Base-by-base conservation (phyloP, 2,113 vertebrate genomes). In the Pyrgilauda ruficollis region DNA sequence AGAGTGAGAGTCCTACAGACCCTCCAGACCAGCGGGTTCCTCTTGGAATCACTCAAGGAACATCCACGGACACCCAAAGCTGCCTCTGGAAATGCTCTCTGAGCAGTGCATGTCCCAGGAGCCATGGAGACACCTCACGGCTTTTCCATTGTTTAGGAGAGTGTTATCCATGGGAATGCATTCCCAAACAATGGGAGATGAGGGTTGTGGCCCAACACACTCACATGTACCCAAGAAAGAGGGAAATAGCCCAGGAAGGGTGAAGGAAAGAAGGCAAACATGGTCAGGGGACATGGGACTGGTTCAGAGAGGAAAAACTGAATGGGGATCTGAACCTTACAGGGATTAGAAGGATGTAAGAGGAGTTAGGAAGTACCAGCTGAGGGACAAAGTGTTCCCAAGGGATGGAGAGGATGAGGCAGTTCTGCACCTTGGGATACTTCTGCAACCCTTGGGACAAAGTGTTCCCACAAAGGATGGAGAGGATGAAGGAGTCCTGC, bases 201-300 rank as follows among this genome's bases (percentile, higher is more conserved):
- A 28, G 27, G 19, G 35, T 1, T 11, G 39, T 30, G 31, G 44
- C 52, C 63, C 59, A 47, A 2, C 1, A 2, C 31, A 9, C 9
- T 21, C 13, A 2, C 0, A 0, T 35, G 17, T 7, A 14, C 50
- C 17, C 39, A 9, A 3, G 20, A 39, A 24, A 84, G 87, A 22
- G 27, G 33, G 72, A 50, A 21, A 7, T 5, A 14, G 56, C 8
- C 27, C 12, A 7, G 52, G 39, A 58, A 7, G 56, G 52, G 21
- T 8, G 58, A 4, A 15, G 43, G 47, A 59, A 31, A 74, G 33
- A 23, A 59, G 43, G 13, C 21, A 39, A 55, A 26, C 20, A 2
- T 1, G 13, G 15, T 12, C 64, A 31, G 3, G 1, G 2, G 44
- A 4, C 8, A 31, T 0, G 1, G 59, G 41, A 21, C 2, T 63